Base-by-base conservation (phyloP, 2,113 vertebrate genomes). In the Neogobius melanostomus region DNA sequence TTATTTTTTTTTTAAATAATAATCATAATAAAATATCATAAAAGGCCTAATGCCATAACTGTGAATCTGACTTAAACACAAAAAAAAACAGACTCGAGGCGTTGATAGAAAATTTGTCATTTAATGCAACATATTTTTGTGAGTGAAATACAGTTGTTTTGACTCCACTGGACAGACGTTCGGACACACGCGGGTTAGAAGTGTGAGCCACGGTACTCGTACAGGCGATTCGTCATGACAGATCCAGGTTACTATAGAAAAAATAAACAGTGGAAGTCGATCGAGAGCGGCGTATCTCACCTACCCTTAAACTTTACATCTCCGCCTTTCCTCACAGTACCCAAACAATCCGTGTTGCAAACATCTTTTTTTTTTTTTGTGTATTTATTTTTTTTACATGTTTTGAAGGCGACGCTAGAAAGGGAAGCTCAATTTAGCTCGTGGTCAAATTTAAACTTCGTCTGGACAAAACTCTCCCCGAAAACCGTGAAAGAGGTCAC, bases 151-250 rank as follows among this genome's bases (percentile, higher is more conserved):
- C 93, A 96, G 93, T 94, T 94, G 91, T 89, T 88, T 81, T 93
- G 93, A 95, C 93, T 89, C 84, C 88, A 90, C 89, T 86, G 92
- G 94, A 93, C 90, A 74, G 88, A 95, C 94, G 92, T 95, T 93
- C 96, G 95, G 96, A 96, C 97, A 98, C 95, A 98, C 21, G 56
- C 11, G 56, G 56, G 56, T 59, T 59, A 59, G 56, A 59, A 59
- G 91, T 95, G 94, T 95, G 92, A 92, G 92, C 93, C 91, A 88
- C 93, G 95, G 95, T 95, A 95, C 94, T 95, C 94, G 97, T 92
- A 93, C 93, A 91, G 93, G 89, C 56, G 10, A 36, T 91, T 87
- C 10, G 8, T 61, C 42, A n/a, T 10, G 53, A 21, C 17, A 5
- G 17, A 28, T 28, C 49, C 53, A n/a, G 59, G 36, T 61, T 45